Conservation (phyloP, 2,888 invertebrate species). For the Cactoblastis cactorum region DNA sequence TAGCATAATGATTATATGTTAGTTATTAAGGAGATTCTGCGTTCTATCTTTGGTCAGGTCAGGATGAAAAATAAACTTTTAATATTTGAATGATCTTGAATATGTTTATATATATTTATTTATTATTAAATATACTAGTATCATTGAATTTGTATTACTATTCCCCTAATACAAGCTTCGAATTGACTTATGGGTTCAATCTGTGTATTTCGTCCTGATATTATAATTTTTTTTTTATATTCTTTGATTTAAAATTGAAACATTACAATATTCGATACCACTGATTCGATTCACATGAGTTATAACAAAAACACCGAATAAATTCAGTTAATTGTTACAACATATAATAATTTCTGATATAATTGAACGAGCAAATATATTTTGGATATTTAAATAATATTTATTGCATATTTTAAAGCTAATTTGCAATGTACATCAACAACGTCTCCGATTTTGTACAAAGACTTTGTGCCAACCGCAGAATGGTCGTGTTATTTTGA, state of each 20-base stretch:
- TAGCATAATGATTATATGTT: too few species aligned
- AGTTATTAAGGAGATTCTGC: too few species aligned
- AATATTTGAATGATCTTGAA: too few species aligned
- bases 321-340: constrained; percentile 18
- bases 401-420: constrained; percentile 32
- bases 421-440: constrained; percentile 35
- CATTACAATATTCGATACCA: too few species aligned
- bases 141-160: too few species aligned
- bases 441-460: constrained; percentile 33
- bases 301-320: not conserved
- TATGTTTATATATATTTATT: too few species aligned
- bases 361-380: constrained; percentile 8
- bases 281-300: not conserved
- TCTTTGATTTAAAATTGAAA: not conserved
- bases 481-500: constrained; percentile 50
- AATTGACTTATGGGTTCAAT: too few species aligned
- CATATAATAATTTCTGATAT: constrained; percentile 18
- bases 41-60: too few species aligned
- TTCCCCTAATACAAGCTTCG: too few species aligned
- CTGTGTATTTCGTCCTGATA: too few species aligned
- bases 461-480: constrained; percentile 54
- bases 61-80: too few species aligned
- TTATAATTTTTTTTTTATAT: not conserved
- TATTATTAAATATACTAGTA: too few species aligned
- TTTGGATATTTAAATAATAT: constrained; percentile 26